Evolutionary conservation across 2,797 vertebrate species (phyloP).

Genomic region (Corythornis leucogaster): DNA sequence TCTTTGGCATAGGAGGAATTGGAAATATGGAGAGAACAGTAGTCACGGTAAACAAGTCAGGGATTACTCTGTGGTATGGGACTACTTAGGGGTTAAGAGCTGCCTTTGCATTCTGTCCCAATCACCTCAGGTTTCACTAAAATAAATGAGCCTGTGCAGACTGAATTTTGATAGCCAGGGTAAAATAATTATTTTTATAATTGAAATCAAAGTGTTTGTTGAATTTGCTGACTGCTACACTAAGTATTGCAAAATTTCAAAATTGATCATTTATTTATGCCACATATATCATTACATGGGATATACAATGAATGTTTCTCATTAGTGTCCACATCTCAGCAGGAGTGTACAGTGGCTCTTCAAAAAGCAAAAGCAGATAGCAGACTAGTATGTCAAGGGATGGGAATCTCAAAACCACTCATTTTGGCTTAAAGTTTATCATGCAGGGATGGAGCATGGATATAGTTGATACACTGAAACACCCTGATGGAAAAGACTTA

Average conservation of each 20-base stretch:
- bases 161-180: neutral
- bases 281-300: neutral
- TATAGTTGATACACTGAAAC: neutral
- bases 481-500: conserved; percentile 2
- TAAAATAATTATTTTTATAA: neutral
- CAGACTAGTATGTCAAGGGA: neutral
- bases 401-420: neutral
- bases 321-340: neutral
- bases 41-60: neutral
- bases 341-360: neutral
- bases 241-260: neutral
- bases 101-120: neutral
- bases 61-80: neutral
- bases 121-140: conserved; percentile 10
- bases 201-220: neutral
- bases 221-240: neutral
- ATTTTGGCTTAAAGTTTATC: conserved; percentile 22
- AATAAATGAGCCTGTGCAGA: neutral
- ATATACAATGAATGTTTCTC: neutral
- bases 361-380: neutral
- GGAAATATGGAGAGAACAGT: neutral
- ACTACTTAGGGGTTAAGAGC: conserved; percentile 10
- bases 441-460: neutral
- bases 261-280: neutral
- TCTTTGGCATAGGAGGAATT: neutral